These are phyloP conservation scores for Drosophila infuscata DNA, from an alignment of 2,888 invertebrate genomes.

Conservation along the genomic window DNA sequence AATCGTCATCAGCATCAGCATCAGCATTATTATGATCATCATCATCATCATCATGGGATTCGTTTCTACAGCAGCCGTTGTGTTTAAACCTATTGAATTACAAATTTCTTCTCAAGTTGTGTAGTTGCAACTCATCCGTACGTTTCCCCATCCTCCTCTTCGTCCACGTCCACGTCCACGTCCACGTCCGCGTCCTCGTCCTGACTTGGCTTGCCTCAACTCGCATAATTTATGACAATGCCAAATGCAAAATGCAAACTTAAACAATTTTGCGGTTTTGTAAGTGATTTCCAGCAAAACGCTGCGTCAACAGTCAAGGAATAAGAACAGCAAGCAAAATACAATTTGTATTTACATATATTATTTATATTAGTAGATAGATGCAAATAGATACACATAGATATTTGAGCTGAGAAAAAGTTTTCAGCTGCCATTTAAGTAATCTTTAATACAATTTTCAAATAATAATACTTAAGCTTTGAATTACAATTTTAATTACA, in stretches of 20 bases:
- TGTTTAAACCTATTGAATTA: constrained; percentile 51
- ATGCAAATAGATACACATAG: background rate
- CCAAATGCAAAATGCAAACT: constrained; percentile 46
- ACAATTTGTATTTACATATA: constrained; percentile 11
- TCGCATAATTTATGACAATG: constrained; percentile 43
- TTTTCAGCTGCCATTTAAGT: background rate
- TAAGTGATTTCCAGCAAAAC: constrained; percentile 28
- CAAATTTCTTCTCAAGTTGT: constrained; percentile 52
- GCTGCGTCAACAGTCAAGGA: constrained; percentile 17
- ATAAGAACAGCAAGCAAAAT: constrained; percentile 5
- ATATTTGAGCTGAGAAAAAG: background rate
- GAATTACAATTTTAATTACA: background rate
- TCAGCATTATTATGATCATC: constrained; percentile 14
- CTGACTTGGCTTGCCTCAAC: background rate
- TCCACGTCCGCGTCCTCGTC: background rate
- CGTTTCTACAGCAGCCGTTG: constrained; percentile 6
- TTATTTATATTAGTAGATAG: constrained; percentile 19
- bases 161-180: background rate
- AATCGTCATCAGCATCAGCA: constrained; percentile 15
- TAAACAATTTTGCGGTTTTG: constrained; percentile 36
- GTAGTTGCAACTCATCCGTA: constrained; percentile 28
- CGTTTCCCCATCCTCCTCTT: background rate
- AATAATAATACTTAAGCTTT: background rate
- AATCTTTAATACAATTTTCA: background rate
- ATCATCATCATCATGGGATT: constrained; percentile 30